Evolutionary conservation across 2,113 vertebrate species (phyloP).

Genomic region (Hemicordylus capensis): DNA sequence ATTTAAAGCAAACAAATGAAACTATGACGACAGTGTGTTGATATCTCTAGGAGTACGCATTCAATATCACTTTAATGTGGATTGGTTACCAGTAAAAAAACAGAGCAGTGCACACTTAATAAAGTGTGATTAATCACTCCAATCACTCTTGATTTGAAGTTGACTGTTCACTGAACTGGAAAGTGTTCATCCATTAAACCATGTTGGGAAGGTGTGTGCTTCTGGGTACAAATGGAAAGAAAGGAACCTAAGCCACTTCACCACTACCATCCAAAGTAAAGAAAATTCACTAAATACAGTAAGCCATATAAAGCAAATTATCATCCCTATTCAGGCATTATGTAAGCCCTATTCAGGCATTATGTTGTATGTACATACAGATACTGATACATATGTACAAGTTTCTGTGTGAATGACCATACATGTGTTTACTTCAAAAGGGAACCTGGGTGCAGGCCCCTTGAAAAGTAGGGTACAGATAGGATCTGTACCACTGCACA

Average conservation of each 20-base stretch:
- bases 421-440: too few species aligned
- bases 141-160: not conserved
- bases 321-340: too few species aligned
- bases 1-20: not conserved
- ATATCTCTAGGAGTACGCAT: not conserved
- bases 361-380: too few species aligned
- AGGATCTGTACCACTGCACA: too few species aligned
- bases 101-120: not conserved
- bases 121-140: not conserved
- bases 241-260: too few species aligned
- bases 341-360: too few species aligned
- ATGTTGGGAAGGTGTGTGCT: not conserved
- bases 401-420: too few species aligned
- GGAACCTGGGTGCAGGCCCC: too few species aligned
- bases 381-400: too few species aligned
- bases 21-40: not conserved
- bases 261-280: not conserved
- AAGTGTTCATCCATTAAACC: not conserved
- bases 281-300: not conserved
- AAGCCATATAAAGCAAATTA: not conserved
- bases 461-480: too few species aligned
- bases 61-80: not conserved
- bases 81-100: not conserved
- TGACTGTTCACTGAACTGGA: not conserved
- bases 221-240: not conserved